Conservation (phyloP, 2,888 invertebrate genomes). For the Amphiduros pacificus region DNA sequence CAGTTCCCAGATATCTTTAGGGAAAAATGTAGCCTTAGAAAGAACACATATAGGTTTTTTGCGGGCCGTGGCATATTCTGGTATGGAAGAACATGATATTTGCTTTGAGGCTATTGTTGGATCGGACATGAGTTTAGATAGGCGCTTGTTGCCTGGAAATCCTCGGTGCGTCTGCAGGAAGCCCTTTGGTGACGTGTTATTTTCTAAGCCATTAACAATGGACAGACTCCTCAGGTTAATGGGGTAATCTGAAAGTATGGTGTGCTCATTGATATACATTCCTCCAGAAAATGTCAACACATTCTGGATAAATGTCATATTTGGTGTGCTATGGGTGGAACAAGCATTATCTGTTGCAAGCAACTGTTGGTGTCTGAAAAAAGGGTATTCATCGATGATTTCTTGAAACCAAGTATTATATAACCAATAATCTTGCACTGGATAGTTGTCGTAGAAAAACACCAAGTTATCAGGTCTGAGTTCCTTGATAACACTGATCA, state of each 20-base stretch:
- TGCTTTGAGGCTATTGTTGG: not conserved
- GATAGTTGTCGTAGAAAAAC: conserved; percentile 37
- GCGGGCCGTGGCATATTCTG: not conserved
- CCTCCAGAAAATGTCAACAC: conserved; percentile 39
- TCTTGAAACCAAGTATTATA: conserved; percentile 36
- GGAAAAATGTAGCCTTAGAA: conserved; percentile 26
- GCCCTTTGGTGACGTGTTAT: not conserved
- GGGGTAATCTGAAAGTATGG: conserved; percentile 28
- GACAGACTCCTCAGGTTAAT: conserved; percentile 7
- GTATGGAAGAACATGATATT: not conserved
- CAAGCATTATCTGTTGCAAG: conserved; percentile 18
- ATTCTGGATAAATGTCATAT: conserved; percentile 27
- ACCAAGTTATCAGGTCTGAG: conserved; percentile 47
- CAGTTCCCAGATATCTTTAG: conserved; percentile 39
- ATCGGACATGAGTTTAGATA: not conserved
- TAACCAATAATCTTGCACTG: conserved; percentile 36
- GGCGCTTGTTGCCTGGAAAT: not conserved
- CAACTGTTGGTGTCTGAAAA: conserved; percentile 21
- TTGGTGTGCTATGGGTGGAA: conserved; percentile 10
- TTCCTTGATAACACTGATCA: conserved; percentile 44
- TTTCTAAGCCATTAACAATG: conserved; percentile 24
- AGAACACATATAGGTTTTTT: conserved; percentile 21
- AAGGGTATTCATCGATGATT: conserved; percentile 18
- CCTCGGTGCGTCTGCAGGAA: conserved; percentile 9
- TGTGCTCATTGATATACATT: conserved; percentile 39